phyloP scores from a whole-genome alignment of 2,113 vertebrate genomes.

The Nothobranchius kuhntae region DNA sequence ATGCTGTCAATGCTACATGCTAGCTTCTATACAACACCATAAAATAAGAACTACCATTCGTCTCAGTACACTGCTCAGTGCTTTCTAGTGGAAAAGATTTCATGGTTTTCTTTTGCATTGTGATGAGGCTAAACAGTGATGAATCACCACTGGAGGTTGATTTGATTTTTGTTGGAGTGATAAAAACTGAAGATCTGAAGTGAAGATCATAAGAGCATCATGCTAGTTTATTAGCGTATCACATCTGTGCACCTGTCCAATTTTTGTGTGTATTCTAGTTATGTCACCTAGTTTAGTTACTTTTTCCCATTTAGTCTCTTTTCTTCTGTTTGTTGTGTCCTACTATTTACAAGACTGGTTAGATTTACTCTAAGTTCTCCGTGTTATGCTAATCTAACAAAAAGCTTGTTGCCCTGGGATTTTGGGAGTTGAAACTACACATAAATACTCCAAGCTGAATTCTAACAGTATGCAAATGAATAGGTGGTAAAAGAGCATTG shows the following conservation, averaged over 20 bases:
- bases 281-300: background rate
- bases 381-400: no score
- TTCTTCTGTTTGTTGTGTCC: background rate
- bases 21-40: slow-evolving; percentile 3
- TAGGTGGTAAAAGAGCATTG: slow-evolving; percentile 3
- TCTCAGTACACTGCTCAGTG: background rate
- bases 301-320: background rate
- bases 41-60: background rate
- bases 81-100: slow-evolving; percentile 25
- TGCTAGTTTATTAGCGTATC: no score
- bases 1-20: background rate
- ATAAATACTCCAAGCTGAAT: no score
- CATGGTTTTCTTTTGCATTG: slow-evolving; percentile 37
- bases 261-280: no score
- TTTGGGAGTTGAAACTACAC: background rate
- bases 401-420: no score
- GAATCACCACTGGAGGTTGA: slow-evolving; percentile 20
- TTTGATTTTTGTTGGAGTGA: slow-evolving; percentile 35
- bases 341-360: background rate
- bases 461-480: background rate
- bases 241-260: no score
- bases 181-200: slow-evolving; percentile 27
- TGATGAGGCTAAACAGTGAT: background rate
- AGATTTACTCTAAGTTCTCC: no score
- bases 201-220: slow-evolving; percentile 25